These are phyloP conservation scores for Pilophorus perplexus DNA, from an alignment of 2,888 invertebrate genomes.

Conservation along the genomic window DNA sequence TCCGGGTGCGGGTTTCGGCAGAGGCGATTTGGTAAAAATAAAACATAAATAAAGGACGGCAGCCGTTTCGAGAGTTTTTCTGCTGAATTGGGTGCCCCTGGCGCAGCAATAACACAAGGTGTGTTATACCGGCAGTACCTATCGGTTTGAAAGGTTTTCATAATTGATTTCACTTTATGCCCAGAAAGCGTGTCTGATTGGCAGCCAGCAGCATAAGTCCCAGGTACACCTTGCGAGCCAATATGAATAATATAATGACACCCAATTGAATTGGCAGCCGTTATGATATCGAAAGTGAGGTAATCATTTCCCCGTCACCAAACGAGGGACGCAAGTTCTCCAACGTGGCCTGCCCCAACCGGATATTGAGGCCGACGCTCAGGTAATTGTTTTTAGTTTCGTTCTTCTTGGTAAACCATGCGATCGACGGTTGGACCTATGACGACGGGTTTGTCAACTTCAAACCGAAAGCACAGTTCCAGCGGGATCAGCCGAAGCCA, in stretches of 20 bases:
- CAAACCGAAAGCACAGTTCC: too few species aligned
- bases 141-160: conserved; percentile 11
- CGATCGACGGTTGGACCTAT: too few species aligned
- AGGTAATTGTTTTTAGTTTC: conserved; percentile 16
- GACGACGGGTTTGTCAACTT: too few species aligned
- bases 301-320: conserved; percentile 5
- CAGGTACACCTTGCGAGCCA: conserved; percentile 13
- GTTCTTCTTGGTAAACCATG: conserved; percentile 14
- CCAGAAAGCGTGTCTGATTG: conserved; percentile 19
- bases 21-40: too few species aligned
- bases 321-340: conserved; percentile 5
- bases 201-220: conserved; percentile 17
- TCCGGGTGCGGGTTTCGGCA: too few species aligned
- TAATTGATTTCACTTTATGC: conserved; percentile 19
- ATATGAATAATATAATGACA: conserved; percentile 24
- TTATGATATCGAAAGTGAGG: conserved; percentile 17
- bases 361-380: conserved; percentile 24
- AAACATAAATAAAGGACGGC: too few species aligned
- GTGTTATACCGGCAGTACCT: too few species aligned
- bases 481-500: too few species aligned
- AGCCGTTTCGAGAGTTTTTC: too few species aligned
- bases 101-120: too few species aligned
- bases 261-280: conserved; percentile 25
- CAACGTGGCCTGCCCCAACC: too few species aligned
- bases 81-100: too few species aligned